Base-by-base conservation (phyloP, 2,797 vertebrate genomes). In the Enteromius fasciolatus region DNA sequence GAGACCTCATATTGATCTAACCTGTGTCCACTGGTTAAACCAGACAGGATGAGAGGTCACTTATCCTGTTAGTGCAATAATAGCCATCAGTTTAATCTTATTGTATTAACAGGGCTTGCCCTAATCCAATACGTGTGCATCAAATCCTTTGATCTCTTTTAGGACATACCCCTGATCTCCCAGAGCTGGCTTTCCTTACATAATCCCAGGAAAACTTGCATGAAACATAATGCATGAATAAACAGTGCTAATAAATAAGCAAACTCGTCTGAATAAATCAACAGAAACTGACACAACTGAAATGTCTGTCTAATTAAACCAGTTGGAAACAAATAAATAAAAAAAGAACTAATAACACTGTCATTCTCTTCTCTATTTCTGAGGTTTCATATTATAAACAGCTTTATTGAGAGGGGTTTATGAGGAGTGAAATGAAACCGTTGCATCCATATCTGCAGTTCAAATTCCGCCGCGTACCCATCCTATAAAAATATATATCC, bases 81-180 rank as follows among this genome's bases (percentile, higher is more conserved):
- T 36, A 70, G 83, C 70, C 78, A 86, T 85, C 83, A 68, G 64
- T 72, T 86, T 84, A 70, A 86, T 70, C 82, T 67, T 79, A 63
- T 63, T 86, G 84, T 78, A 84, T 87, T 81, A 82, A 87, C 83
- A 86, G 70, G 82, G 76, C 54, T 44, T 63, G 59, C 69, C 83
- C 83, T 87, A 81, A 90, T 88, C 87, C 87, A 85, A 83, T 85
- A 84, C 79, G 23, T 72, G 67, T 72, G 67, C 79, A 81, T 87
- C 57, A 73, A 79, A 80, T 73, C 68, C 81, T 80, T 64, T 86
- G 57, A 86, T 85, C 80, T 86, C 79, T 79, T 86, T 81, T 82
- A 66, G 39, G 76, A 64, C 64, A 25, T 77, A 76, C 41, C 52
- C 66, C 5, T 69, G 73, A 69, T 61, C 63, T 66, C 44, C 67